Evolutionary conservation across 1,140 invertebrate species (phyloP), one percentile per base, ranked within the genome.

Genomic region (Drosophila albomicans): DNA sequence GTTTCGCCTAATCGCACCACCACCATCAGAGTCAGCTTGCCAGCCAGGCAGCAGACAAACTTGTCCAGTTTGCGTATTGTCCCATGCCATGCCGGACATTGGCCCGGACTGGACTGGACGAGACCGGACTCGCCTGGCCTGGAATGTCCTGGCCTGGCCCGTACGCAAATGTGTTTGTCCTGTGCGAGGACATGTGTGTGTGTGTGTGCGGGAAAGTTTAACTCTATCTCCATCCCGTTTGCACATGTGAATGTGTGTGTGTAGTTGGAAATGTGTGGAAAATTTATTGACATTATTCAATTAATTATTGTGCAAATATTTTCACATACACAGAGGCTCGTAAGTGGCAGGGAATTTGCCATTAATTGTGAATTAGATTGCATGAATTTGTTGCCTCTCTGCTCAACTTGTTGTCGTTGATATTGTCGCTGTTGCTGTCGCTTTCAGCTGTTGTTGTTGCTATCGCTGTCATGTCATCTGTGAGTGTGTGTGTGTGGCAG

Each of bases 301-400:
- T 92, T 92, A 91, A 91, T 92, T 91, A 91, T 91, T 91, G 87
- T 92, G 81, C 78, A 92, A 92, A 91, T 92, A 92, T 91, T 91
- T 91, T 85, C 75, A 66, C 84, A 73, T 35, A 79, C 81, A 68
- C 68, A 69, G 65, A 56, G 45, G 59, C 56, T 74, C 81, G 85
- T 88, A 88, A 88, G 85, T 90, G 86, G 85, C 71, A 90, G 76
- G 51, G 85, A 89, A 89, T 91, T 90, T 82, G 85, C 80, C 75
- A 89, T 89, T 89, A 89, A 89, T 89, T 89, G 85, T 86, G 85
- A 90, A 89, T 89, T 89, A 89, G 85, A 90, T 90, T 89, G 81
- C 81, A 89, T 84, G 78, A 81, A 89, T 78, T 77, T 89, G 78
- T 73, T 73, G 85, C 79, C 67, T 65, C 51, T 63, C 51, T 63